Percentiles rank a stretch among this genome's conserved stretches.
Conservation (phyloP, 2,113 vertebrate genomes). For the Romanogobio albipinnatus region DNA sequence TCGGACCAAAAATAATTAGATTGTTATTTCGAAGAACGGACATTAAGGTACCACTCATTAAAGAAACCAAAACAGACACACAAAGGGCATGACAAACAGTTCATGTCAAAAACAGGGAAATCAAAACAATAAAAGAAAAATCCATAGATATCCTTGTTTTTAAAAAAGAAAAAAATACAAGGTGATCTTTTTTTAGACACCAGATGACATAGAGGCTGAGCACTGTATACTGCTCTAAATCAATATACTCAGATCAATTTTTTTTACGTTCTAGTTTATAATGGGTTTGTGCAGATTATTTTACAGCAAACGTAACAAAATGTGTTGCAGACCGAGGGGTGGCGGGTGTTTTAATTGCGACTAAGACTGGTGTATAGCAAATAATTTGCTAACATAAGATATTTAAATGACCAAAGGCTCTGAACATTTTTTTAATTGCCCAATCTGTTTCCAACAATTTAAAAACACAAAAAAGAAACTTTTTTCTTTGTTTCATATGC, state of each 20-base stretch:
- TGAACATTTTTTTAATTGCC: background rate
- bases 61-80: constrained; percentile 57
- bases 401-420: background rate
- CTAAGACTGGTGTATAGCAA: background rate
- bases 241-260: background rate
- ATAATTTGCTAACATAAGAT: background rate
- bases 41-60: constrained; percentile 63
- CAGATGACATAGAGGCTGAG: constrained; percentile 22
- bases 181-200: constrained; percentile 41
- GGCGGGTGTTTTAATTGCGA: background rate
- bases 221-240: constrained; percentile 10
- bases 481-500: background rate
- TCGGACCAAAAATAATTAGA: constrained; percentile 68
- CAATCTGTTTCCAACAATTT: background rate
- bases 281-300: background rate
- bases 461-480: background rate
- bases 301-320: constrained; percentile 17
- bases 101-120: constrained; percentile 12
- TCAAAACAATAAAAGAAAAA: constrained; percentile 21
- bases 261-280: constrained; percentile 11
- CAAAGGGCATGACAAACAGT: constrained; percentile 51
- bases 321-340: background rate
- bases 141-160: background rate
- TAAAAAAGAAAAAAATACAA: background rate
- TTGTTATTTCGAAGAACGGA: constrained; percentile 64